phyloP scores from a whole-genome alignment of 2,113 vertebrate species.

The Gambusia holbrooki region DNA sequence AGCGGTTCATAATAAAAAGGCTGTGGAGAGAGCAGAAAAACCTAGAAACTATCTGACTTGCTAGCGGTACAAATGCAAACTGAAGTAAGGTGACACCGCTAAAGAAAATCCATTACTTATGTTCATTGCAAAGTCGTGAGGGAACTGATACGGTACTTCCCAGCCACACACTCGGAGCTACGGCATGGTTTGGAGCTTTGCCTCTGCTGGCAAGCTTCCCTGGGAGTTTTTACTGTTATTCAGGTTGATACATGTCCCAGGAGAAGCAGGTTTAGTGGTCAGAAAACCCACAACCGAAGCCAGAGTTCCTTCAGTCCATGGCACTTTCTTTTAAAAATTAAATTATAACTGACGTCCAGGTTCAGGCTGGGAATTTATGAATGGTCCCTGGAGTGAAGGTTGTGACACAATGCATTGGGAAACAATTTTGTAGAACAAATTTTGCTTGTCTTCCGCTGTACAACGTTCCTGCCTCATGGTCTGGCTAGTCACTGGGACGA shows the following conservation, averaged over 20 bases:
- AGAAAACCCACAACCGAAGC: constrained; percentile 46
- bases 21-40: constrained; percentile 43
- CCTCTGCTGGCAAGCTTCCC: constrained; percentile 32
- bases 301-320: constrained; percentile 42
- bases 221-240: constrained; percentile 29
- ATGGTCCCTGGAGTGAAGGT: constrained; percentile 61
- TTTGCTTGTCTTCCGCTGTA: constrained; percentile 61
- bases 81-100: constrained; percentile 42
- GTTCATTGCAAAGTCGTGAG: not conserved
- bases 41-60: constrained; percentile 40
- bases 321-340: constrained; percentile 40
- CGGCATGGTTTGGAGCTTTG: constrained; percentile 50
- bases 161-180: constrained; percentile 21
- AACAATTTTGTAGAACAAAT: constrained; percentile 48
- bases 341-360: constrained; percentile 66
- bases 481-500: constrained; percentile 51
- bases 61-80: constrained; percentile 25
- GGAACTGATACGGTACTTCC: constrained; percentile 22
- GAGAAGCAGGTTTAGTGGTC: constrained; percentile 35
- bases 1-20: constrained; percentile 41
- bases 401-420: constrained; percentile 55
- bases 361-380: constrained; percentile 48
- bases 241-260: constrained; percentile 45
- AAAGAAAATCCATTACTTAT: constrained; percentile 32
- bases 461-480: constrained; percentile 68